Percentiles rank a stretch among this genome's conserved stretches.
These are phyloP conservation scores for Phalera bucephala DNA, from an alignment of 2,888 invertebrate genomes.

Conservation along the genomic window DNA sequence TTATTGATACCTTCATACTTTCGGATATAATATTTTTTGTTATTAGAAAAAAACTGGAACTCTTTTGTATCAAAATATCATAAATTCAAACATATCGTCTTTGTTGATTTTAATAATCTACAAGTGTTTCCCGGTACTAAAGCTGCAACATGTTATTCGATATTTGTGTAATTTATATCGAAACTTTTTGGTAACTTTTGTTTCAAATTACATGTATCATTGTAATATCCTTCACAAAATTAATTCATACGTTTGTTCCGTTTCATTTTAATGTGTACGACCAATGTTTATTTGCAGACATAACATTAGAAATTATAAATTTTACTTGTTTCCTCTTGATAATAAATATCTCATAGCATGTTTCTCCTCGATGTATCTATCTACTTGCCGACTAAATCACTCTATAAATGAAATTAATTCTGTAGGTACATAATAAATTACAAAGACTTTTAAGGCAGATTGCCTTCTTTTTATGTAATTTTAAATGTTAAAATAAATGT, in stretches of 20 bases:
- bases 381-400: slow-evolving; percentile 37
- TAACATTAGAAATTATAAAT: no score
- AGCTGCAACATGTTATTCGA: slow-evolving; percentile 18
- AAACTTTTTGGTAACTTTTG: slow-evolving; percentile 11
- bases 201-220: no score
- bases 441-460: slow-evolving; percentile 78
- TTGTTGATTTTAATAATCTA: slow-evolving; percentile 20
- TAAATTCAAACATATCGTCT: slow-evolving; percentile 37
- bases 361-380: slow-evolving; percentile 30
- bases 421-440: slow-evolving; percentile 66
- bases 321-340: no score
- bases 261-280: no score
- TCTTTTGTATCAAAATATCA: slow-evolving; percentile 14
- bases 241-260: no score
- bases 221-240: no score
- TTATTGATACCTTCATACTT: no score
- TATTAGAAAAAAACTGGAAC: not conserved
- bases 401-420: slow-evolving; percentile 77
- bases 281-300: no score
- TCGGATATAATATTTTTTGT: no score
- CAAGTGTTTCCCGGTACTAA: slow-evolving; percentile 22
- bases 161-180: no score
- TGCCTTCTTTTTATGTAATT: slow-evolving; percentile 81
- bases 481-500: slow-evolving; percentile 82
- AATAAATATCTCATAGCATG: slow-evolving; percentile 28